Conservation (phyloP, 1,140 invertebrate species). For the Danaus melanippus region DNA sequence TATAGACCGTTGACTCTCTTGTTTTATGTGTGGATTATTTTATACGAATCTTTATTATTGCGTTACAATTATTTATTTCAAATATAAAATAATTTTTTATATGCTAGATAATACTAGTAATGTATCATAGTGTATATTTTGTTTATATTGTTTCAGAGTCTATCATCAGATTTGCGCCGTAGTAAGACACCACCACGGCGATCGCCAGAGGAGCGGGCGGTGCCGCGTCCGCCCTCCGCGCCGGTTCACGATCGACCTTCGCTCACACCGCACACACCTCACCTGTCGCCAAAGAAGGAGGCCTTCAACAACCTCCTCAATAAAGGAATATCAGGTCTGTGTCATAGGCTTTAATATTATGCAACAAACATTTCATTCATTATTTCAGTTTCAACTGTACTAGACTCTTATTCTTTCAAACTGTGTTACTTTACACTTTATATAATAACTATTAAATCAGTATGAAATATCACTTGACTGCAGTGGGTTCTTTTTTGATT, state of each 20-base stretch:
- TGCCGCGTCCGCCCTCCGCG: conserved; percentile 67
- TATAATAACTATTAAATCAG: too few species aligned
- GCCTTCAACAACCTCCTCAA: conserved; percentile 74
- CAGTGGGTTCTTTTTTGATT: too few species aligned
- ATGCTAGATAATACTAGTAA: too few species aligned
- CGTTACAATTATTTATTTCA: neutral
- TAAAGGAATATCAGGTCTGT: conserved; percentile 74
- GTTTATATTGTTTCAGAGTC: conserved; percentile 30
- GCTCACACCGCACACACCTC: conserved; percentile 61
- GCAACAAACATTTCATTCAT: too few species aligned
- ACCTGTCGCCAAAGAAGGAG: conserved; percentile 75
- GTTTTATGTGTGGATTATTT: conserved; percentile 7
- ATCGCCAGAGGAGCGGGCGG: conserved; percentile 67
- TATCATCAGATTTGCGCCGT: conserved; percentile 68
- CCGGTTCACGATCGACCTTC: conserved; percentile 59
- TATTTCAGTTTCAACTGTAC: too few species aligned
- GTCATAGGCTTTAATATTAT: neutral
- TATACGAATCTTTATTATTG: neutral
- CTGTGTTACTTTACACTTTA: too few species aligned
- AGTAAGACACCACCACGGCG: conserved; percentile 53
- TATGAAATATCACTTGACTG: too few species aligned
- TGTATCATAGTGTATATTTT: too few species aligned
- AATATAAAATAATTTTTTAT: conserved; percentile 13
- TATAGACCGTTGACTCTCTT: conserved; percentile 10
- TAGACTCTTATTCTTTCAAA: too few species aligned